Conservation (phyloP, 2,797 vertebrate species). For the Alcedo quadribrachys region DNA sequence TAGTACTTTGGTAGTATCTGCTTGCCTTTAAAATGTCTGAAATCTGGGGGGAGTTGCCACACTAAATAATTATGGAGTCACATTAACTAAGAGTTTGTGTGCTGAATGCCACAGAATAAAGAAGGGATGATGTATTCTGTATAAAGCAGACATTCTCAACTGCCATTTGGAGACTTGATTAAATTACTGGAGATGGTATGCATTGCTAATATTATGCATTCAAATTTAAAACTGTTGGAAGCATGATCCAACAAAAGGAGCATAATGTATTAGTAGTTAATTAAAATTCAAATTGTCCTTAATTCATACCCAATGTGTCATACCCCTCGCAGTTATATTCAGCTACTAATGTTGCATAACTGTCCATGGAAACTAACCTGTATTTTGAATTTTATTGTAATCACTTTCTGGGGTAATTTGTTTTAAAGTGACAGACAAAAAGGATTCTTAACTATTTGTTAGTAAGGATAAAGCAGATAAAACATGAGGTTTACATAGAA, state of each 20-base stretch:
- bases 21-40: not conserved
- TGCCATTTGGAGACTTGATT: constrained; percentile 13
- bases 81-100: not conserved
- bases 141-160: not conserved
- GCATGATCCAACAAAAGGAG: constrained; percentile 9
- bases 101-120: not conserved
- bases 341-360: constrained; percentile 1
- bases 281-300: constrained; percentile 53
- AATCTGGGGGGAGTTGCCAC: not conserved
- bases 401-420: not conserved
- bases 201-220: constrained; percentile 29
- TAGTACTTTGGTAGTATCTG: too few species aligned
- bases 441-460: not conserved
- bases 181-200: constrained; percentile 5
- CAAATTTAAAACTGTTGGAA: constrained; percentile 50
- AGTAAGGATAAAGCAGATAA: constrained; percentile 4
- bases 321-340: constrained; percentile 13
- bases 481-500: not conserved
- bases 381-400: not conserved
- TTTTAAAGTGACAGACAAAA: constrained; percentile 18
- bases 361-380: constrained; percentile 3
- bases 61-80: not conserved
- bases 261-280: constrained; percentile 18
- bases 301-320: constrained; percentile 25
- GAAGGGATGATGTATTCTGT: not conserved